Conservation (phyloP, 2,888 invertebrate species). For the Drosophila greeni region DNA sequence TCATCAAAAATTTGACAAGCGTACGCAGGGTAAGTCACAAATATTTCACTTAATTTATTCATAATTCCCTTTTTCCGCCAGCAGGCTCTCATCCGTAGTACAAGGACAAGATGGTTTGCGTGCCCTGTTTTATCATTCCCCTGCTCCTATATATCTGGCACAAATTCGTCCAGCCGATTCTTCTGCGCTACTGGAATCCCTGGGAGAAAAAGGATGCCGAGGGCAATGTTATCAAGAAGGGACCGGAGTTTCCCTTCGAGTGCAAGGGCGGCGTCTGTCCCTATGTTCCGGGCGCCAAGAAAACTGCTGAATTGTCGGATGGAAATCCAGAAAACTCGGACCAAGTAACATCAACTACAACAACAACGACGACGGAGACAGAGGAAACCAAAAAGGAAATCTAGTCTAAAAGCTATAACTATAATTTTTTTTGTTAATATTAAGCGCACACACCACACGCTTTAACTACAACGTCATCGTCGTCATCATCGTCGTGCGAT, state of each 20-base stretch:
- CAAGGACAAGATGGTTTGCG: constrained; percentile 31
- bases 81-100: neutral
- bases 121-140: constrained; percentile 90
- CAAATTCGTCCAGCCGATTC: constrained; percentile 89
- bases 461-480: constrained; percentile 1
- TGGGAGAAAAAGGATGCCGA: constrained; percentile 84
- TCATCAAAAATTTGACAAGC: neutral
- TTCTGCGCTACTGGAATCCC: constrained; percentile 90
- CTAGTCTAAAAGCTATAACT: constrained; percentile 32
- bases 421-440: constrained; percentile 16
- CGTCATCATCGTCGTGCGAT: constrained; percentile 6
- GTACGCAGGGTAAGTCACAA: neutral
- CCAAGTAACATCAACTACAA: neutral
- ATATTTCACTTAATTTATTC: neutral
- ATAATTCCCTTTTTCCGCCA: too few species aligned
- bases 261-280: constrained; percentile 82
- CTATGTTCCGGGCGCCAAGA: constrained; percentile 64
- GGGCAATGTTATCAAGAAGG: constrained; percentile 80
- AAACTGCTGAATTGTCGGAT: neutral
- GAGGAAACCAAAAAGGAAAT: constrained; percentile 48
- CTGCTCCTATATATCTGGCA: constrained; percentile 90
- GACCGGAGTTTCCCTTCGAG: constrained; percentile 82
- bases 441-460: constrained; percentile 25
- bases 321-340: neutral
- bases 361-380: neutral